phyloP scores from a whole-genome alignment of 2,888 invertebrate species.

The Hemicrepidius hirtus region DNA sequence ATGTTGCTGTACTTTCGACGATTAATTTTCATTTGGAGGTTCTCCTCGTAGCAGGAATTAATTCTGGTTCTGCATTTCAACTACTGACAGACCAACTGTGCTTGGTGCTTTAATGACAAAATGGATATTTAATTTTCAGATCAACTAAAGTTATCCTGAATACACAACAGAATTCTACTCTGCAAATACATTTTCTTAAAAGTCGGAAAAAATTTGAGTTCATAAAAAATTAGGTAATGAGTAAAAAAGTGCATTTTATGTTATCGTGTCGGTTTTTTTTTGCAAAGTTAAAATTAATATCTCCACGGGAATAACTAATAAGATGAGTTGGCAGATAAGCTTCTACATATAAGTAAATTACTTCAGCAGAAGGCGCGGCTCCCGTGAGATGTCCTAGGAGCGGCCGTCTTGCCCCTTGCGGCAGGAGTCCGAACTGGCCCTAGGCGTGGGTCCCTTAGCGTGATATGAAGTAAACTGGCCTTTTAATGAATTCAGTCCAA shows the following conservation, averaged over 20 bases:
- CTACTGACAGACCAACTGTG: conserved; percentile 18
- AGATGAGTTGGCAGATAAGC: conserved; percentile 50
- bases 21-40: conserved; percentile 58
- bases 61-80: conserved; percentile 37
- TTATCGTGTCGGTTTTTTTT: conserved; percentile 12
- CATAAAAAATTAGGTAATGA: neutral
- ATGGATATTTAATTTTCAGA: neutral
- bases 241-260: conserved; percentile 3
- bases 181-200: too few relatives aligned
- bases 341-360: conserved; percentile 64
- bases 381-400: conserved; percentile 72
- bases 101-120: conserved; percentile 14
- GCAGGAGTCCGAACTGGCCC: conserved; percentile 56
- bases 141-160: neutral
- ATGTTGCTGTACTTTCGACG: conserved; percentile 53
- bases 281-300: conserved; percentile 39
- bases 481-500: conserved; percentile 69
- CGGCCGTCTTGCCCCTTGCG: conserved; percentile 63
- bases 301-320: conserved; percentile 42
- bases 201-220: neutral
- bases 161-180: neutral
- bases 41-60: conserved; percentile 33
- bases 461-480: conserved; percentile 69
- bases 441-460: conserved; percentile 70
- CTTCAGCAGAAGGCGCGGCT: conserved; percentile 67